Conservation (phyloP, 1,140 invertebrate genomes). For the Alviniconcha marisindica region DNA sequence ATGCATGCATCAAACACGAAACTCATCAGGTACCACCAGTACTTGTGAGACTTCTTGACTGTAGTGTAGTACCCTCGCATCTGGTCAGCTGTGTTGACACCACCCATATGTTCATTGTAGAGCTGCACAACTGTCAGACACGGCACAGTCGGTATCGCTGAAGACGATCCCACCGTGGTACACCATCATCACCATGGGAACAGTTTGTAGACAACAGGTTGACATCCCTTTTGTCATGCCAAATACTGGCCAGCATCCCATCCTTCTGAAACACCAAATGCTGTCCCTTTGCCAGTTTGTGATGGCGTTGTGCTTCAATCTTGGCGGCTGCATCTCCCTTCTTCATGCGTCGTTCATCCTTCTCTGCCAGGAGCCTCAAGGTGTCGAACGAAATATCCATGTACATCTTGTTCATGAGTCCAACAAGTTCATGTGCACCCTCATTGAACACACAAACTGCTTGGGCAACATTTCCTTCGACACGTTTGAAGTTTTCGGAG, state of each 20-base stretch:
- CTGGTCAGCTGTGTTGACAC: slow-evolving; percentile 16
- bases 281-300: too few relatives aligned
- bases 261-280: not conserved
- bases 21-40: slow-evolving; percentile 17
- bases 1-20: slow-evolving; percentile 16
- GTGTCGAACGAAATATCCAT: not conserved
- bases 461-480: not conserved
- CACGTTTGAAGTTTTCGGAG: slow-evolving; percentile 10
- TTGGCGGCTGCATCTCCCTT: too few relatives aligned
- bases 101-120: slow-evolving; percentile 8
- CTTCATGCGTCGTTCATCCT: too few relatives aligned
- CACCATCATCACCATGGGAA: not conserved
- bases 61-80: not conserved
- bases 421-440: not conserved
- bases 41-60: slow-evolving; percentile 5
- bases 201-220: slow-evolving; percentile 3
- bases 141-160: not conserved
- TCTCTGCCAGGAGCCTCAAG: not conserved
- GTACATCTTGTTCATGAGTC: not conserved
- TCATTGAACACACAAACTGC: not conserved
- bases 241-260: not conserved
- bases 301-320: too few relatives aligned
- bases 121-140: slow-evolving; percentile 2
- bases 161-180: not conserved
- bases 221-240: slow-evolving; percentile 22